Conservation (phyloP, 2,797 vertebrate species). For the Cossypha dichroa region DNA sequence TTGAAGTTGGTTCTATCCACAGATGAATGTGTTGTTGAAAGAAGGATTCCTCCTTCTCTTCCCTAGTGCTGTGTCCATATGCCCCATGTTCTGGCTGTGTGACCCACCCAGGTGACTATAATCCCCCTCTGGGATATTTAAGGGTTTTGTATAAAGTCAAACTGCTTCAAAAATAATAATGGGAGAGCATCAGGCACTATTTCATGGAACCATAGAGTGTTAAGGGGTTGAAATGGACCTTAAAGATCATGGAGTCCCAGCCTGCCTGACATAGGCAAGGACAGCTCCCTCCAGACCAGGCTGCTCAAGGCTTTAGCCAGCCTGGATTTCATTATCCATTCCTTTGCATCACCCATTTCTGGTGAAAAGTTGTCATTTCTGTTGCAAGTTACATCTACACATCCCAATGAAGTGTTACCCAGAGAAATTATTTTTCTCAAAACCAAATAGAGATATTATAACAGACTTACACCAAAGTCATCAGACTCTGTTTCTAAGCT, state of each 20-base stretch:
- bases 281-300: not conserved
- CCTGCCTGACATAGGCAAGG: rapidly evolving
- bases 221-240: not conserved
- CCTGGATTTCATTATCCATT: not conserved
- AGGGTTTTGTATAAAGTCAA: not conserved
- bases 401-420: not conserved
- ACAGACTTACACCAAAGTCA: not conserved
- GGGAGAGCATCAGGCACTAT: not conserved
- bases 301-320: not conserved
- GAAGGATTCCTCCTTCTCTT: not conserved
- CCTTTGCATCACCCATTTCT: not conserved
- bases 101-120: not conserved
- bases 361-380: not conserved
- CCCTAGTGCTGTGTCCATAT: not conserved
- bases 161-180: not conserved
- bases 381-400: not conserved
- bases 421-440: not conserved
- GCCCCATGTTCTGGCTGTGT: not conserved
- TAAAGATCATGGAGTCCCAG: not conserved
- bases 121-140: not conserved
- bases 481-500: not conserved
- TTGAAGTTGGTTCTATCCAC: not conserved
- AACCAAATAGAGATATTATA: not conserved
- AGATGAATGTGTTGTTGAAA: not conserved
- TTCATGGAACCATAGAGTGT: not conserved